These are phyloP conservation scores for Graptemys geographica DNA, from an alignment of 2,797 vertebrate species.

Conservation along the genomic window DNA sequence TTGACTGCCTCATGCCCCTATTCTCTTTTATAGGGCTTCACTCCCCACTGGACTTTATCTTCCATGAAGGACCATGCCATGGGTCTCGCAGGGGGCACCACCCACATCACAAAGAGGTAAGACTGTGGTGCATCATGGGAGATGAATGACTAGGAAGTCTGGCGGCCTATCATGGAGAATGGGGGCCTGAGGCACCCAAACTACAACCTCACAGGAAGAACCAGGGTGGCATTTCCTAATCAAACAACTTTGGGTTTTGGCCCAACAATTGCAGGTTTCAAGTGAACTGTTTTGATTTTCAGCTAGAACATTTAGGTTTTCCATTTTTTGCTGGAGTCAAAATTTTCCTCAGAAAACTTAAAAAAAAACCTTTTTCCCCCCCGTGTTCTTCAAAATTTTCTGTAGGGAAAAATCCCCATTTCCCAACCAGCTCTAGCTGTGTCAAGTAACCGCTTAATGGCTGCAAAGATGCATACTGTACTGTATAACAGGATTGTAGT, in stretches of 20 bases:
- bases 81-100: neutral
- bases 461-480: slow-evolving; percentile 35
- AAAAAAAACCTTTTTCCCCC: neutral
- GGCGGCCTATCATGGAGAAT: neutral
- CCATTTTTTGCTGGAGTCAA: neutral
- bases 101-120: neutral
- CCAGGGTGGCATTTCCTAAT: rapidly evolving
- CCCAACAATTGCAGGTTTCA: neutral
- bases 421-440: neutral
- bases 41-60: neutral
- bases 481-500: slow-evolving; percentile 39
- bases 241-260: rapidly evolving
- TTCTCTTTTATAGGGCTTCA: neutral
- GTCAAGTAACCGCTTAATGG: neutral
- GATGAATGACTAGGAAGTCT: neutral
- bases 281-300: neutral
- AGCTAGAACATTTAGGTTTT: neutral
- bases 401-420: neutral
- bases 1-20: neutral
- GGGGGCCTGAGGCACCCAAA: neutral
- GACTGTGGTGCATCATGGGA: neutral
- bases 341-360: neutral
- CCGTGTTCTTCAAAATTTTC: neutral
- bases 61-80: neutral
- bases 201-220: neutral